phyloP scores from a whole-genome alignment of 2,113 vertebrate species.

The Sterna hirundo region DNA sequence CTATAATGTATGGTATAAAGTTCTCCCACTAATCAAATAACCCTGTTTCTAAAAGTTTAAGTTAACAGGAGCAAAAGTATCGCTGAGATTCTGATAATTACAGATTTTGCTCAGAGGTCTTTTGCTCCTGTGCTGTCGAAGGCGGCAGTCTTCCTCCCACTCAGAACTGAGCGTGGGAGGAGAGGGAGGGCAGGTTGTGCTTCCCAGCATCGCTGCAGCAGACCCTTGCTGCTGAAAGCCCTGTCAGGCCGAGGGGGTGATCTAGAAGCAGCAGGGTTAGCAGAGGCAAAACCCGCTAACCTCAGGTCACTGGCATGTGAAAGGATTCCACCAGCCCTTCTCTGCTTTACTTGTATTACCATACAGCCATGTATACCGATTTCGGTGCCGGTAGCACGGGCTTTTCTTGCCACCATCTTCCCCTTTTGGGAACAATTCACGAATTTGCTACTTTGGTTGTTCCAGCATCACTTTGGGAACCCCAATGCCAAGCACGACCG shows the following conservation, averaged over 20 bases:
- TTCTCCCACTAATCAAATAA: neutral
- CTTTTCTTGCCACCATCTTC: neutral
- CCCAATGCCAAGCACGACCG: neutral
- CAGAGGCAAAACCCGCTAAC: neutral
- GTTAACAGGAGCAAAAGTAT: neutral
- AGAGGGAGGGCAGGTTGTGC: neutral
- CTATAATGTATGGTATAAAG: neutral
- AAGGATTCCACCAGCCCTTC: neutral
- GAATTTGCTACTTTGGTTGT: neutral
- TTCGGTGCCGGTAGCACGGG: neutral
- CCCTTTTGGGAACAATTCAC: neutral
- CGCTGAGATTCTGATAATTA: neutral
- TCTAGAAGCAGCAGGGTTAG: neutral
- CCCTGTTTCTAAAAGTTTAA: neutral
- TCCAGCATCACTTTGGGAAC: neutral
- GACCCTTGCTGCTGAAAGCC: neutral
- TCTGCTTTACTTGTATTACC: neutral
- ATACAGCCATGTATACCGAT: neutral
- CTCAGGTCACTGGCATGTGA: neutral
- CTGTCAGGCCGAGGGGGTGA: neutral
- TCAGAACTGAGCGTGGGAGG: neutral
- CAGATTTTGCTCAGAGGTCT: neutral
- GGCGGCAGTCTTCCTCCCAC: neutral
- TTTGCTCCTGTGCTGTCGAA: neutral
- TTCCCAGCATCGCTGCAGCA: rapidly evolving